These are phyloP conservation scores for Polyommatus icarus DNA, from an alignment of 2,888 invertebrate species.

Conservation along the genomic window DNA sequence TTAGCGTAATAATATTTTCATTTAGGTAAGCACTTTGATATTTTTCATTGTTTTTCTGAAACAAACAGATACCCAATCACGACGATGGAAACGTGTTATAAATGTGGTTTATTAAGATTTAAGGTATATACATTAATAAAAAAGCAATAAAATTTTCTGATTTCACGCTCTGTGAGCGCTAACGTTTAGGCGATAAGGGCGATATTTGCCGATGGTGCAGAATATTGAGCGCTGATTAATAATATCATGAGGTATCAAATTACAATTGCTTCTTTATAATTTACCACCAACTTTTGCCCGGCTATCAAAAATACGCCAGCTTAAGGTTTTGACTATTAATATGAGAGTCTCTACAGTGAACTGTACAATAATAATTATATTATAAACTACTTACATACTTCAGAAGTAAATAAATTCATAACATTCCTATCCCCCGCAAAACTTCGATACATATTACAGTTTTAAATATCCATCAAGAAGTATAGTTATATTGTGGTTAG, in stretches of 20 bases:
- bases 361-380: not conserved
- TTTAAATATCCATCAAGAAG: slow-evolving; percentile 1
- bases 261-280: not conserved
- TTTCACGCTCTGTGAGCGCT: slow-evolving; percentile 3
- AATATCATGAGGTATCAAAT: not conserved
- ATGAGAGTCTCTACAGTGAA: not conserved
- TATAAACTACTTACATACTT: not conserved
- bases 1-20: not conserved
- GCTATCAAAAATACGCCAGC: not conserved
- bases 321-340: not conserved
- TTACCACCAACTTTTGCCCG: not conserved
- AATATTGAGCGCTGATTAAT: not conserved
- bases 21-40: not conserved
- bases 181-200: not conserved
- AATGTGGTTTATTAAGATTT: not conserved
- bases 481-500: slow-evolving; percentile 33
- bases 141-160: not conserved
- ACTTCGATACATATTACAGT: slow-evolving; percentile 36
- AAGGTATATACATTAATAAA: not conserved
- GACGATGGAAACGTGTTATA: not conserved
- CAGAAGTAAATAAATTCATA: not conserved
- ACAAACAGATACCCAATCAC: not conserved
- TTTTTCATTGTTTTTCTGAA: not conserved
- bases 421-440: not conserved
- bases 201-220: slow-evolving; percentile 5